Evolutionary conservation across 1,140 invertebrate genomes (phyloP), one percentile per base, ranked within the genome.

Genomic region (Alviniconcha marisindica): DNA sequence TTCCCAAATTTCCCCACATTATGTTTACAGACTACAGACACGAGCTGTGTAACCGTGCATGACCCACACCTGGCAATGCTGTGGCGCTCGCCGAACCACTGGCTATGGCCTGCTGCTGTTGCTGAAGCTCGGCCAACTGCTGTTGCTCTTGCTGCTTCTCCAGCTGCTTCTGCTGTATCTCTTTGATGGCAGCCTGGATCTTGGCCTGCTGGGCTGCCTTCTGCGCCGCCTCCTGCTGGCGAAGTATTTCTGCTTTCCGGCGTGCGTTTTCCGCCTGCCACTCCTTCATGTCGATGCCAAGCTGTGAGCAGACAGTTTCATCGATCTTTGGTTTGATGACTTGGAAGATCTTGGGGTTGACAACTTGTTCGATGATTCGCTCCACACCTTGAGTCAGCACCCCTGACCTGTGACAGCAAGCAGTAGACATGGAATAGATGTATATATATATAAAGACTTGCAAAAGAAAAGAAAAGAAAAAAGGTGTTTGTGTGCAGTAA

Each of bases 291-390:
- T 96, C 95, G 73, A 98, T 95, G 36, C 97, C 97, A n/a, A 98
- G 92, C 91, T 96, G 97, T 90, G 96, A 96, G 91, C 97, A 98
- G 0, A 98, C 96, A 18, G 97, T 95, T 89, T 97, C 96, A 93
- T 98, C 97, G 73, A 98, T 97, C 94, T 97, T 96, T 12, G 97
- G 96, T 90, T 97, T 95, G 91, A 98, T 98, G 2, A 97, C 95
- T 42, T 93, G 89, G 85, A 96, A 95, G 10, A 98, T 96, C 94
- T 98, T 98, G 4, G 97, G 97, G 93, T 98, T 97, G 0, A 99
- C 97, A 0, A 98, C 97, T 94, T 99, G 97, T 92, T 98, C 97
- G 0, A 98, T 97, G 84, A 99, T 97, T 87, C 97, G 95, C 91
- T 98, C 97, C 5, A 98, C 96, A 33, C 97, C 97, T 94, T 93